Evolutionary conservation across 2,797 vertebrate genomes (phyloP).

Genomic region (Clamator glandarius): DNA sequence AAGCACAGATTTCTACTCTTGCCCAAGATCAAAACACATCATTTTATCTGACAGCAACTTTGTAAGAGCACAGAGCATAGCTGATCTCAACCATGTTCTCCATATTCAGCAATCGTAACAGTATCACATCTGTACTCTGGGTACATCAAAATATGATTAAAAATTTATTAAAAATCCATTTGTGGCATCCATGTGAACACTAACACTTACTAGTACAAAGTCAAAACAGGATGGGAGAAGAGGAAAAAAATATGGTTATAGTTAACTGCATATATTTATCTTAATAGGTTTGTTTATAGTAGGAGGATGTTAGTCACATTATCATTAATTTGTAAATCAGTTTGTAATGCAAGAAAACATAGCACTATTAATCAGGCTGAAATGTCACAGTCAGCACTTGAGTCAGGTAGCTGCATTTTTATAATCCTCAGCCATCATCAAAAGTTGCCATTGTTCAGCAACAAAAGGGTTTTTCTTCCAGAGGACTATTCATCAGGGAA

Average conservation of each 20-base stretch:
- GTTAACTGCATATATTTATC: conserved; percentile 20
- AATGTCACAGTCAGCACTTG: conserved; percentile 2
- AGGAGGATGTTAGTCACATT: not conserved
- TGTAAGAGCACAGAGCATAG: not conserved
- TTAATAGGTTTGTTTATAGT: conserved; percentile 10
- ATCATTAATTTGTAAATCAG: conserved; percentile 17
- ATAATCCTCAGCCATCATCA: not conserved
- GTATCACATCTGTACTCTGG: accelerated
- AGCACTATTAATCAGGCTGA: not conserved
- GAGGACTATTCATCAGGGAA: not conserved
- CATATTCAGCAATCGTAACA: not conserved
- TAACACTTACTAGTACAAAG: not conserved
- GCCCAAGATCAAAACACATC: not conserved
- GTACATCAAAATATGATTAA: not conserved
- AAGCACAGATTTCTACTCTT: not conserved
- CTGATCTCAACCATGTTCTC: not conserved
- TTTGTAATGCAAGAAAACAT: not conserved
- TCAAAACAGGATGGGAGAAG: not conserved
- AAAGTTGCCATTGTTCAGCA: not conserved
- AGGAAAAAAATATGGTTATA: not conserved
- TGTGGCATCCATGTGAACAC: not conserved
- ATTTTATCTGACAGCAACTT: not conserved
- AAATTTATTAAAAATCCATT: not conserved
- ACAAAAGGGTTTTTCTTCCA: not conserved
- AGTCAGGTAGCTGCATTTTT: not conserved